Percentiles rank a stretch among this genome's conserved stretches.
Evolutionary conservation across 2,797 vertebrate genomes (phyloP).

Genomic region (Podargus strigoides): DNA sequence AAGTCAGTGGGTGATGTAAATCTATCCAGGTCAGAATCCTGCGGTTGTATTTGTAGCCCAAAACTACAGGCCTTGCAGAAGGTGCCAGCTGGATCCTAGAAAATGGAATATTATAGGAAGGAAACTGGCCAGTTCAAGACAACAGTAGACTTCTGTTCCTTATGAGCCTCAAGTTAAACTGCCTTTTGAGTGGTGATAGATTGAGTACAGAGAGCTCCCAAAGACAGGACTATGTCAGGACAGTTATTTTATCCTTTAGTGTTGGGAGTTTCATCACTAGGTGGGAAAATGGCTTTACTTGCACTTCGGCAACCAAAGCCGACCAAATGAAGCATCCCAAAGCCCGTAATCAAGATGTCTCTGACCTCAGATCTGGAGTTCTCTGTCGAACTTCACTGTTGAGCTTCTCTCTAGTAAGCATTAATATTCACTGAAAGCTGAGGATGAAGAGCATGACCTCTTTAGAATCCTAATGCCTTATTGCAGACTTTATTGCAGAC

Average conservation of each 20-base stretch:
- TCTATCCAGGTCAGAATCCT: background rate
- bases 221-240: background rate
- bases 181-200: background rate
- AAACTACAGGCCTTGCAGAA: background rate
- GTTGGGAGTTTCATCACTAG: background rate
- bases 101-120: background rate
- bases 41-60: background rate
- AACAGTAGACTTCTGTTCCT: background rate
- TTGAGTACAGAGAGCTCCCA: background rate
- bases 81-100: background rate
- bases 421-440: background rate
- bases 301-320: background rate
- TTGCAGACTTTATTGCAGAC: background rate
- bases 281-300: background rate
- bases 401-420: background rate
- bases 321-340: rapidly evolving
- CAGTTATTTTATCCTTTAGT: background rate
- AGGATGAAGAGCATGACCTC: background rate
- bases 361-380: background rate
- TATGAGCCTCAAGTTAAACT: background rate
- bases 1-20: background rate
- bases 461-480: background rate
- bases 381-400: background rate
- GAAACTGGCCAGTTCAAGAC: background rate
- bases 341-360: background rate